Percentiles rank a stretch among this genome's conserved stretches.
These are phyloP conservation scores for Balaenoptera acutorostrata DNA, from an alignment of 2,113 vertebrate species.

Conservation along the genomic window DNA sequence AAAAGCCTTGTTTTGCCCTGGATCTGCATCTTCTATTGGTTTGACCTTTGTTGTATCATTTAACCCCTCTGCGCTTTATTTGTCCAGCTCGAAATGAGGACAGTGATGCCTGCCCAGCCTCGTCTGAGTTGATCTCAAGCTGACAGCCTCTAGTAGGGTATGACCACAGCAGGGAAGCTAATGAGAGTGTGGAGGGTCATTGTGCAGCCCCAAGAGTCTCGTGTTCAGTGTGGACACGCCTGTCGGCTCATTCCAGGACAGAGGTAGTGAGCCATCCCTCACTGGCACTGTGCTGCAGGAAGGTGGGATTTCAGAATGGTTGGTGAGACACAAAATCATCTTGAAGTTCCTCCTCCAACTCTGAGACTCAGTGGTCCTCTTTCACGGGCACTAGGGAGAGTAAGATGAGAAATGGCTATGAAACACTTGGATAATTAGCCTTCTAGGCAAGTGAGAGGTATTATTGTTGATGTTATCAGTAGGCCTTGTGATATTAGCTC, in stretches of 20 bases:
- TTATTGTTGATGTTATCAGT: not conserved
- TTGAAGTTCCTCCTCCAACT: not conserved
- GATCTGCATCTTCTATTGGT: not conserved
- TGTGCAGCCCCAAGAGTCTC: not conserved
- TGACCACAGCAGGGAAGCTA: not conserved
- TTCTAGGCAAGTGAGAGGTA: not conserved
- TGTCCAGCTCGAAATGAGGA: not conserved
- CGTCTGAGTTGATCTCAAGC: not conserved
- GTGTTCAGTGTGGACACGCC: not conserved
- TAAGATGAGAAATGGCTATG: not conserved
- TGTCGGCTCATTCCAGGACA: not conserved
- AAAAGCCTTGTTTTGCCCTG: not conserved
- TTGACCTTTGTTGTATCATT: conserved; percentile 17
- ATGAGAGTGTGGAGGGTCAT: not conserved
- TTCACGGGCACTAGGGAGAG: not conserved
- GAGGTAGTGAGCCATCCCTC: not conserved
- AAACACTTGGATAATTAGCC: not conserved
- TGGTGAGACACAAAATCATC: not conserved
- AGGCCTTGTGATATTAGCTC: not conserved
- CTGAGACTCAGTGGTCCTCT: not conserved
- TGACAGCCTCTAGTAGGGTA: not conserved
- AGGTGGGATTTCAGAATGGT: not conserved
- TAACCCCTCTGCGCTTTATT: conserved; percentile 23
- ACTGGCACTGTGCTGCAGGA: not conserved
- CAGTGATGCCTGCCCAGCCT: not conserved